Percentiles rank a stretch among this genome's conserved stretches.
Evolutionary conservation across 2,888 invertebrate genomes (phyloP).

Genomic region (Tanytarsus gracilentus): DNA sequence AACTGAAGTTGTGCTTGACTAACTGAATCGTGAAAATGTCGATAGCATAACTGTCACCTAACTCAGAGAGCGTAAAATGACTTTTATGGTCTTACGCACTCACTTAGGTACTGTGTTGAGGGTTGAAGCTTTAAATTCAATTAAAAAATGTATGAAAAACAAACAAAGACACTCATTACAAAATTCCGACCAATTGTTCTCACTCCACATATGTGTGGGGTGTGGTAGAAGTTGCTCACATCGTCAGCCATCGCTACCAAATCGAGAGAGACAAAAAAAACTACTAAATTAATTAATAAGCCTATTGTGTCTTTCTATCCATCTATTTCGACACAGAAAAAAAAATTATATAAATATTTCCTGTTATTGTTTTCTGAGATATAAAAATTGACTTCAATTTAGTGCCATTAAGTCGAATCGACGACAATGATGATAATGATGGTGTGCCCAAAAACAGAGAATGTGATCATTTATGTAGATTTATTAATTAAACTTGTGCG

Average conservation of each 20-base stretch:
- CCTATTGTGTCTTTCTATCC: conserved; percentile 13
- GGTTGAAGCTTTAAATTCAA: no score
- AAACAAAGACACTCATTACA: no score
- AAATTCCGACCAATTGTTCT: no score
- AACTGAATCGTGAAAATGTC: conserved; percentile 24
- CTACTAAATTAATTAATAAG: conserved; percentile 22
- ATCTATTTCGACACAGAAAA: conserved; percentile 1
- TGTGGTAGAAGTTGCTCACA: no score
- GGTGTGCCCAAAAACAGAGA: neutral
- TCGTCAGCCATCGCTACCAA: no score
- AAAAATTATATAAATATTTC: conserved; percentile 15
- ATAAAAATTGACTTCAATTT: conserved; percentile 19
- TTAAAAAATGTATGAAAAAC: no score
- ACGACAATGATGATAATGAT: neutral
- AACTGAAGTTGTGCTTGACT: conserved; percentile 15
- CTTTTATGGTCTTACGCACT: no score
- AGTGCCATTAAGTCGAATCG: neutral
- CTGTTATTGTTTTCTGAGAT: conserved; percentile 11
- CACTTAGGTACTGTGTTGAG: no score
- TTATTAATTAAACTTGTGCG: neutral
- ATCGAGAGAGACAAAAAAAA: no score
- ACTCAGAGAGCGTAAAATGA: conserved; percentile 23
- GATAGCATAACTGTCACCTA: conserved; percentile 25
- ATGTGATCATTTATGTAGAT: neutral
- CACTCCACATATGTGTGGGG: no score